These are phyloP conservation scores for Hydroisotoma schaefferi DNA, from an alignment of 2,888 invertebrate genomes.

Conservation along the genomic window DNA sequence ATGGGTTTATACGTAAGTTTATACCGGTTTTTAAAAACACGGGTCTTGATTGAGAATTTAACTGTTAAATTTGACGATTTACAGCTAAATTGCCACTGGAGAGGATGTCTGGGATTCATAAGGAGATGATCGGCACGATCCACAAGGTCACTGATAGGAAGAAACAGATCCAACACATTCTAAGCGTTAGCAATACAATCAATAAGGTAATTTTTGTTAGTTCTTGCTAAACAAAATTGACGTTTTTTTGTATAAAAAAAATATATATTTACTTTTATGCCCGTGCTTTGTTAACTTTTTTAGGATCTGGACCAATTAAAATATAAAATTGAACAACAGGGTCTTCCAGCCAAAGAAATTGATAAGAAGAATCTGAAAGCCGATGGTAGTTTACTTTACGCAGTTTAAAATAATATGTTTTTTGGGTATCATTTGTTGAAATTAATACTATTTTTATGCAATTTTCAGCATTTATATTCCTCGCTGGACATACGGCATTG, in stretches of 20 bases:
- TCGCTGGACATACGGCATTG: constrained; percentile 37
- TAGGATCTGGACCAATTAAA: constrained; percentile 29
- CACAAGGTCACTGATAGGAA: constrained; percentile 32
- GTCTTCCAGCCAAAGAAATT: constrained; percentile 8
- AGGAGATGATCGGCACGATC: constrained; percentile 43
- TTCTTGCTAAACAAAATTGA: neutral
- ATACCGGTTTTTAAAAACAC: neutral
- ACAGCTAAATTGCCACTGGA: constrained; percentile 35
- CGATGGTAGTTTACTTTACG: constrained; percentile 21
- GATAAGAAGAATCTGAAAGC: constrained; percentile 30
- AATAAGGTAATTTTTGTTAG: constrained; percentile 26
- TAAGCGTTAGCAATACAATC: constrained; percentile 43
- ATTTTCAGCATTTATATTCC: constrained; percentile 37
- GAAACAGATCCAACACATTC: constrained; percentile 39
- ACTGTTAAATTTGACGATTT: neutral
- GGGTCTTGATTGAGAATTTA: neutral
- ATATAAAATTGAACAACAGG: constrained; percentile 21
- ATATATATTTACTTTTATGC: too few species aligned
- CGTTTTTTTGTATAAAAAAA: neutral
- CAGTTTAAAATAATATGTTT: neutral
- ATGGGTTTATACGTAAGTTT: constrained; percentile 43
- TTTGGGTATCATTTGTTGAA: neutral
- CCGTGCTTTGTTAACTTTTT: neutral
- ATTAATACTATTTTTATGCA: constrained; percentile 2
- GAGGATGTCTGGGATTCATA: constrained; percentile 37